A percentile compares a stretch with the other conserved stretches of the same genome.
Conservation (phyloP, 2,797 vertebrate genomes). For the Gallinago solitaria region DNA sequence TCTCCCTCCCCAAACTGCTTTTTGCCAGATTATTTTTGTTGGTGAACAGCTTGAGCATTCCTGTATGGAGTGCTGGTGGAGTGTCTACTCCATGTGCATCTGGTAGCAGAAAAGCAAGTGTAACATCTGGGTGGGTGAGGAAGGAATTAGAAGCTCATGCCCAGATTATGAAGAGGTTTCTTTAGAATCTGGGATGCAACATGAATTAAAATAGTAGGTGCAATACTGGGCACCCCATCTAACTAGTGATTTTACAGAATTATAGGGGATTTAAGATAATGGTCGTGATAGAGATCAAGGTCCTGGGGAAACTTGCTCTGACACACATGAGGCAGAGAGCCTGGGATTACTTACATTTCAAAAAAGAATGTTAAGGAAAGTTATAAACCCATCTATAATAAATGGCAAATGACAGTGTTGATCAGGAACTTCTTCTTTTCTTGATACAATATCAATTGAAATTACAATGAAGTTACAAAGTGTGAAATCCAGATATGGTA, state of each 20-base stretch:
- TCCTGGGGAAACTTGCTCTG: neutral
- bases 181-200: neutral
- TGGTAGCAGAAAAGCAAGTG: neutral
- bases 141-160: neutral
- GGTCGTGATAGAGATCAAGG: neutral
- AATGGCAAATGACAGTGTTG: neutral
- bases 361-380: neutral
- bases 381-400: neutral
- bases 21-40: neutral
- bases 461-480: neutral
- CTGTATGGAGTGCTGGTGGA: neutral
- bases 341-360: conserved; percentile 35
- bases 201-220: conserved; percentile 1
- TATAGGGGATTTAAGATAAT: neutral
- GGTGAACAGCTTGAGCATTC: neutral
- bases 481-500: neutral
- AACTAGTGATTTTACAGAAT: neutral
- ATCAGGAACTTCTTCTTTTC: neutral
- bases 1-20: neutral
- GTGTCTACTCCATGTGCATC: neutral
- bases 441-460: neutral
- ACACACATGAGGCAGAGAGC: neutral
- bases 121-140: neutral
- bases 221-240: neutral
- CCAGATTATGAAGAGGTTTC: neutral